phyloP scores from a whole-genome alignment of 2,113 vertebrate species.

The Archilochus colubris region DNA sequence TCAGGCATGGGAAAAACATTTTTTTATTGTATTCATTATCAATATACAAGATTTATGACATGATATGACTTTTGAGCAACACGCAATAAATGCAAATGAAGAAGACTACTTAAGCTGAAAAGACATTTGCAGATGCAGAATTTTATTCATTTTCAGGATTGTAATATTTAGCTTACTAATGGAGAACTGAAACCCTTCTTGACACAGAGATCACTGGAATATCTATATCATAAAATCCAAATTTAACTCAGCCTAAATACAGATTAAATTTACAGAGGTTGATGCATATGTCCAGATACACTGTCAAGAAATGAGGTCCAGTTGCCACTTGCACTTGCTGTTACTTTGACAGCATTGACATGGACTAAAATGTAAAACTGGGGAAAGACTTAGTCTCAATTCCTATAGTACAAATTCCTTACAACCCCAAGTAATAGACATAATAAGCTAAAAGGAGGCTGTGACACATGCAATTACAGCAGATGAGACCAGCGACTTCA shows the following conservation, averaged over 20 bases:
- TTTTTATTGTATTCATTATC: conserved; percentile 20
- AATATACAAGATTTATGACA: conserved; percentile 14
- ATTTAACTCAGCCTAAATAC: neutral
- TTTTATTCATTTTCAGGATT: neutral
- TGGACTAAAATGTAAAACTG: neutral
- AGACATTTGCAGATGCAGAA: neutral
- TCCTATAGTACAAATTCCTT: conserved; percentile 20
- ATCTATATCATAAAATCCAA: neutral
- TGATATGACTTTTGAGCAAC: neutral
- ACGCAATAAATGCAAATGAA: neutral
- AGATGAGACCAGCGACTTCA: conserved; percentile 42
- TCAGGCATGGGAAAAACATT: neutral
- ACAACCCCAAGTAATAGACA: conserved; percentile 17
- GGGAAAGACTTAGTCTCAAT: neutral
- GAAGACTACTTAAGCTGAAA: neutral
- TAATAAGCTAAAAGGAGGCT: conserved; percentile 58
- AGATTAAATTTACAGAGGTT: neutral
- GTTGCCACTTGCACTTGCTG: neutral
- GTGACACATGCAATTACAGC: conserved; percentile 50
- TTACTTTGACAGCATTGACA: neutral
- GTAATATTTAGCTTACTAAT: neutral
- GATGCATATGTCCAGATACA: neutral
- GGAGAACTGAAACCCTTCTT: neutral
- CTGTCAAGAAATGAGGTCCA: neutral
- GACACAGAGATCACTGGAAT: neutral